Evolutionary conservation across 2,888 invertebrate species (phyloP).

Genomic region (Epiblema foenella): DNA sequence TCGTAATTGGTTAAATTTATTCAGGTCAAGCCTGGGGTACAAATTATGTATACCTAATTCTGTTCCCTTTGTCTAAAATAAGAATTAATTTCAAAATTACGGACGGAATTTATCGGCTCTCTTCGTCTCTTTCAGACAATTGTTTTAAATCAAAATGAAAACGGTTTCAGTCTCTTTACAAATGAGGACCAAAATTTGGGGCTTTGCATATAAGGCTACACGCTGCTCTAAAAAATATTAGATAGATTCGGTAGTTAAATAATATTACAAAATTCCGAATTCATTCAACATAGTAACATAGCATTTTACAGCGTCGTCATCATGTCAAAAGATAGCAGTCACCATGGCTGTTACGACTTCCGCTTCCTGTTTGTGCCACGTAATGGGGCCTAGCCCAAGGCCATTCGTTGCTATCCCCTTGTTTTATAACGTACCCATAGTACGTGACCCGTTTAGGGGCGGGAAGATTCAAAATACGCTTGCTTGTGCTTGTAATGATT

Average conservation of each 20-base stretch:
- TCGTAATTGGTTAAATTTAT: conserved; percentile 43
- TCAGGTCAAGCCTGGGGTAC: conserved; percentile 33
- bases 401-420: background rate
- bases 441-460: too few relatives aligned
- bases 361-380: conserved; percentile 24
- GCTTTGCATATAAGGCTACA: too few relatives aligned
- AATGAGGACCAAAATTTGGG: too few relatives aligned
- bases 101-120: background rate
- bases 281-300: background rate
- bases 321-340: conserved; percentile 24
- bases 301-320: background rate
- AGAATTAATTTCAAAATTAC: conserved; percentile 14
- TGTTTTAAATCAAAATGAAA: background rate
- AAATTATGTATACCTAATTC: conserved; percentile 27
- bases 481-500: too few relatives aligned
- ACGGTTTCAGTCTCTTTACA: background rate
- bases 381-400: conserved; percentile 6
- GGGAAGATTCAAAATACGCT: too few relatives aligned
- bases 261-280: too few relatives aligned
- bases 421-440: background rate
- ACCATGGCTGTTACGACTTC: conserved; percentile 17
- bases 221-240: too few relatives aligned
- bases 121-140: background rate
- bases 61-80: conserved; percentile 19
- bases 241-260: too few relatives aligned